These are phyloP conservation scores for Beris chalybata DNA, from an alignment of 2,888 invertebrate species.

Conservation along the genomic window DNA sequence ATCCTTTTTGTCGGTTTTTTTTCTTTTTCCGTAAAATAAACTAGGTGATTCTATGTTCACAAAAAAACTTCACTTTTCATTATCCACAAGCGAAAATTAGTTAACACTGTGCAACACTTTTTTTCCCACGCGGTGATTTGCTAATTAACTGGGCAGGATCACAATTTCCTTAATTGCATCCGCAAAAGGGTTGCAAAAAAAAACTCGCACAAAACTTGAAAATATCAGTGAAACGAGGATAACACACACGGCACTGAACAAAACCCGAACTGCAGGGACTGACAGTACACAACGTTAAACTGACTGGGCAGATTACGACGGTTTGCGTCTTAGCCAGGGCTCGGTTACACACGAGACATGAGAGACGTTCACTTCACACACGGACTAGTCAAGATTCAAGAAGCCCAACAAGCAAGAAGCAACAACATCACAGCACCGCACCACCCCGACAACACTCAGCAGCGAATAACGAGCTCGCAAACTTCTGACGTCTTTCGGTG, in stretches of 20 bases:
- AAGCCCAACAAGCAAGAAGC: slow-evolving; percentile 12
- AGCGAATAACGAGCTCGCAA: slow-evolving; percentile 37
- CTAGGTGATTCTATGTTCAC: too few relatives aligned
- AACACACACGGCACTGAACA: background rate
- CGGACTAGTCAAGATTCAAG: slow-evolving; percentile 16
- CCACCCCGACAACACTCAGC: slow-evolving; percentile 29
- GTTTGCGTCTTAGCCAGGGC: slow-evolving; percentile 29
- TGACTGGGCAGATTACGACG: slow-evolving; percentile 28
- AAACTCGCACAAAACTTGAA: slow-evolving; percentile 4
- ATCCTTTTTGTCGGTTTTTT: too few relatives aligned
- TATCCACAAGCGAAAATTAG: too few relatives aligned
- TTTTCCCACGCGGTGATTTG: too few relatives aligned
- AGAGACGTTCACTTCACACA: slow-evolving; percentile 32
- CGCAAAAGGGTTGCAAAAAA: background rate
- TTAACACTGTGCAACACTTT: too few relatives aligned
- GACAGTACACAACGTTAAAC: slow-evolving; percentile 27
- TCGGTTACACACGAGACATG: slow-evolving; percentile 33
- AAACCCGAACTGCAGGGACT: slow-evolving; percentile 10
- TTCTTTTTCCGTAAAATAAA: too few relatives aligned
- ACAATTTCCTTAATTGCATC: too few relatives aligned
- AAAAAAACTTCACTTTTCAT: too few relatives aligned
- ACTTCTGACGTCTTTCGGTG: slow-evolving; percentile 27
- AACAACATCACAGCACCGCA: slow-evolving; percentile 23
- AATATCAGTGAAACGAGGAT: slow-evolving; percentile 12
- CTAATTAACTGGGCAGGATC: too few relatives aligned